Evolutionary conservation across 2,888 invertebrate genomes (phyloP), one percentile per base, ranked within the genome.

Genomic region (Atethmia centrago): DNA sequence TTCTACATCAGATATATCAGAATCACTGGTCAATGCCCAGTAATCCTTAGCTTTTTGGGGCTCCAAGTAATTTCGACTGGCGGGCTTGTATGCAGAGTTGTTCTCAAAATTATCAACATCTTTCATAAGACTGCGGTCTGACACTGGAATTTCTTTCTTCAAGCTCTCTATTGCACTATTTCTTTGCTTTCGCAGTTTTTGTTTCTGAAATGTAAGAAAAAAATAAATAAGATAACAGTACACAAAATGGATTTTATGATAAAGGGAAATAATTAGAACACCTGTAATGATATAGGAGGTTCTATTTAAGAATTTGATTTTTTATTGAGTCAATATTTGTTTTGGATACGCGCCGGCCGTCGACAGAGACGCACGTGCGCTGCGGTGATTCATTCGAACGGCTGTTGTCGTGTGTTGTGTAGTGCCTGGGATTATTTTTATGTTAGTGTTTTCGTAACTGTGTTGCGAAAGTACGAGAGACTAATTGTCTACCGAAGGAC

Each of bases 1-100:
- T 88, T 97, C 97, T 0, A 96, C 93, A 90, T 97, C 97, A 0
- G 97, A 97, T 92, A 97, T 96, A 89, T 98, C 98, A 0, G 97
- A 97, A 87, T 98, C 98, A 85, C 97, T 97, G 0, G 97, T 97
- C 85, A 96, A 88, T 0, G 94, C 87, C 94, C 93, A 95, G 61
- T 85, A 87, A 40, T 91, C 91, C 69, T 91, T 94, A 16, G 87
- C 87, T 72, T 89, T 93, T 66, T 90, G 91, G 2, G 93, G 90
- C 71, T 95, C 95, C 56, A 95, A 89, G 73, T 92, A 95, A 71
- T 94, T 93, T 36, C 88, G 86, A 71, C 92, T 94, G 2, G 92
- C 94, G 1, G 96, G 95, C 76, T 92, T 94, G 75, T 96, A 96
- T 0, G 93, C 92, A 1, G 93, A 91, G 77, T 88, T 93, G 74